A percentile compares a stretch with the other conserved stretches of the same genome.
These are phyloP conservation scores for Mastomys natalensis DNA, from an alignment of 2,113 vertebrate genomes.

Conservation along the genomic window DNA sequence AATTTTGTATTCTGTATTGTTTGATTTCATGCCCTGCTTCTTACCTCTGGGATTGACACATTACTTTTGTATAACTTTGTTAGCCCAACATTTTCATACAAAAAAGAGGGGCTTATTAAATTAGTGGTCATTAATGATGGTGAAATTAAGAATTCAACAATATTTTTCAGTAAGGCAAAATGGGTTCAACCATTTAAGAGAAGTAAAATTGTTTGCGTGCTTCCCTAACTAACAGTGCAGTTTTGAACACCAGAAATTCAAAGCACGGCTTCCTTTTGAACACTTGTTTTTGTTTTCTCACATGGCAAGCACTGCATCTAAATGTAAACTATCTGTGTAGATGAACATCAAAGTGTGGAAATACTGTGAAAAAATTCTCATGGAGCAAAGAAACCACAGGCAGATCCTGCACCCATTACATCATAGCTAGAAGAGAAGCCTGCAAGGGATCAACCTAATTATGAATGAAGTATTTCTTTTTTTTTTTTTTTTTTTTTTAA, in stretches of 20 bases:
- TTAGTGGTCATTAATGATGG: not conserved
- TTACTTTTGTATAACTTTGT: not conserved
- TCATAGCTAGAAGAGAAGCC: slow-evolving; percentile 50
- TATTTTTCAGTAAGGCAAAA: not conserved
- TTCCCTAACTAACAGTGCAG: not conserved
- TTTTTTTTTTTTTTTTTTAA: too few relatives aligned
- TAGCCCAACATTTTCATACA: slow-evolving; percentile 8
- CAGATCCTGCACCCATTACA: not conserved
- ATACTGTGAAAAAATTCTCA: slow-evolving; percentile 41
- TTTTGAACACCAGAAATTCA: slow-evolving; percentile 31
- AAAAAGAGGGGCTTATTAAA: not conserved
- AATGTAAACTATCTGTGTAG: slow-evolving; percentile 48
- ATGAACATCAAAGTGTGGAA: slow-evolving; percentile 39
- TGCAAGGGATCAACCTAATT: slow-evolving; percentile 40
- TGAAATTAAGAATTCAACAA: slow-evolving; percentile 44
- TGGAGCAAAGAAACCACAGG: not conserved
- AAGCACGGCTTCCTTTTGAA: not conserved
- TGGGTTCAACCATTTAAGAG: slow-evolving; percentile 29
- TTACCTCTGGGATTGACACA: not conserved
- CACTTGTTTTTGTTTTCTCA: not conserved
- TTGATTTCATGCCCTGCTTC: slow-evolving; percentile 32
- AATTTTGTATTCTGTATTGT: not conserved
- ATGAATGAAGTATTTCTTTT: slow-evolving; percentile 32
- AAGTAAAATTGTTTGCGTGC: not conserved
- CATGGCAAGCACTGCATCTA: not conserved